Percentiles rank a stretch among this genome's conserved stretches.
Conservation (phyloP, 2,113 vertebrate species). For the Odocoileus virginianus region DNA sequence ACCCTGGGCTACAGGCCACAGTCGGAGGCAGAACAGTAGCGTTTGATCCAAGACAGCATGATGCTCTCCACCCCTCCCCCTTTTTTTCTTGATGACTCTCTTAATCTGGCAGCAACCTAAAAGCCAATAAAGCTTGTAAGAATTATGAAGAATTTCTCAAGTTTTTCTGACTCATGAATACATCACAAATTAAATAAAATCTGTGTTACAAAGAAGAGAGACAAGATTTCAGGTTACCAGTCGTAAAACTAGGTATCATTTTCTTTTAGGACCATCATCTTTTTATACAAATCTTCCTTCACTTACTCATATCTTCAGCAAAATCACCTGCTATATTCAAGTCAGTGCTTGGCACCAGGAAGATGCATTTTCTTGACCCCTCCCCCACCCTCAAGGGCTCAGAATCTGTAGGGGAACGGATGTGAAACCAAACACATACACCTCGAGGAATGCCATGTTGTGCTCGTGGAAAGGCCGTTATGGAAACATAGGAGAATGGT, state of each 20-base stretch:
- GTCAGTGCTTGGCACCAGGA: neutral
- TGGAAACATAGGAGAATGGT: neutral
- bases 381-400: neutral
- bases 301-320: neutral
- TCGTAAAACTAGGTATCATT: neutral
- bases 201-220: neutral
- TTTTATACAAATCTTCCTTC: neutral
- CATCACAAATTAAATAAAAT: neutral
- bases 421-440: neutral
- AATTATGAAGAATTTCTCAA: neutral
- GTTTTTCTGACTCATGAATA: neutral
- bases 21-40: neutral
- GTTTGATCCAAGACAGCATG: neutral
- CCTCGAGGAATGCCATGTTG: neutral
- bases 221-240: neutral
- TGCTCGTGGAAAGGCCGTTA: neutral
- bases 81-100: neutral
- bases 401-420: neutral
- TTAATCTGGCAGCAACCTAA: neutral
- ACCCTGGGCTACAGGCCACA: neutral
- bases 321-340: neutral
- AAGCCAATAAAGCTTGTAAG: neutral
- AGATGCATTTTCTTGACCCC: neutral
- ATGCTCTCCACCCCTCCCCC: fast-evolving
- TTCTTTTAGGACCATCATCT: neutral